Conservation (phyloP, 2,888 invertebrate species). For the Metalampra italica region DNA sequence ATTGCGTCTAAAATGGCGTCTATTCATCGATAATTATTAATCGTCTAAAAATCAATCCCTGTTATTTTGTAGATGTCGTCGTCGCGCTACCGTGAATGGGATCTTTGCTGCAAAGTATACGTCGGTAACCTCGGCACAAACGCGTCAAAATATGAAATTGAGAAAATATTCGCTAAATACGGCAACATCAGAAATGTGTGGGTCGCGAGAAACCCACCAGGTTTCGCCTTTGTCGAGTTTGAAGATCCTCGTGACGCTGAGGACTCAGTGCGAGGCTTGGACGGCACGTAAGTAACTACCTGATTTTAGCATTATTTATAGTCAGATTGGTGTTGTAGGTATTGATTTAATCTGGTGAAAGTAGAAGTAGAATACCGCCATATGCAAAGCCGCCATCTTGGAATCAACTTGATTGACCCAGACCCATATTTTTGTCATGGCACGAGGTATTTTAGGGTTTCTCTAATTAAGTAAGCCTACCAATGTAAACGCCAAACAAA, state of each 20-base stretch:
- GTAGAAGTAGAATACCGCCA: slow-evolving; percentile 5
- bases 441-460: too few relatives aligned
- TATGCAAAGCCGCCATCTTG: slow-evolving; percentile 19
- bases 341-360: slow-evolving; percentile 9
- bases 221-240: slow-evolving; percentile 94
- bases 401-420: not conserved
- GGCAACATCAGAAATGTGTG: slow-evolving; percentile 94
- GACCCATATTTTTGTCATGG: not conserved
- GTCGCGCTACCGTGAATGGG: slow-evolving; percentile 89
- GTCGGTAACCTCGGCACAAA: slow-evolving; percentile 95
- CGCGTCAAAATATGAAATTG: slow-evolving; percentile 93
- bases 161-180: slow-evolving; percentile 92
- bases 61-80: slow-evolving; percentile 80
- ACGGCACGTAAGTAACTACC: slow-evolving; percentile 80
- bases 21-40: too few relatives aligned
- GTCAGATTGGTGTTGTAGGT: slow-evolving; percentile 1
- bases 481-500: too few relatives aligned
- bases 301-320: slow-evolving; percentile 9
- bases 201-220: slow-evolving; percentile 96
- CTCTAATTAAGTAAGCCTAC: too few relatives aligned
- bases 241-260: slow-evolving; percentile 94
- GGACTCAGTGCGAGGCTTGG: slow-evolving; percentile 89
- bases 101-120: slow-evolving; percentile 93
- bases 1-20: slow-evolving; percentile 38
- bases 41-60: slow-evolving; percentile 12